Evolutionary conservation across 2,888 invertebrate genomes (phyloP).

Genomic region (Iselma pallidipennis): DNA sequence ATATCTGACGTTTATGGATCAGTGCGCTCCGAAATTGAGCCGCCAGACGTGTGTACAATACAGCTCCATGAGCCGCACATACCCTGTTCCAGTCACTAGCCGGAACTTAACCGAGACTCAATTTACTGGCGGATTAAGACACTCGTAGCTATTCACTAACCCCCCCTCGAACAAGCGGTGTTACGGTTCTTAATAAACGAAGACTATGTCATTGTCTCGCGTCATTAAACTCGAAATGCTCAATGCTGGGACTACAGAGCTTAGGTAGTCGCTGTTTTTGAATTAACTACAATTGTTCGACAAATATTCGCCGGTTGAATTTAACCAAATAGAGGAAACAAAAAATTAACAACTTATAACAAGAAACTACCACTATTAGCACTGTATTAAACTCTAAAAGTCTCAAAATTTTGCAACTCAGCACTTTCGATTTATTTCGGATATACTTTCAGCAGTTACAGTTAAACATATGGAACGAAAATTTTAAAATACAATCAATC

Average conservation of each 20-base stretch:
- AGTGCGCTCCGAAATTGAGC: slow-evolving; percentile 48
- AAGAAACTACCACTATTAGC: background rate
- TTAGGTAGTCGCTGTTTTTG: slow-evolving; percentile 53
- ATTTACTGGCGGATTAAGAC: slow-evolving; percentile 58
- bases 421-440: background rate
- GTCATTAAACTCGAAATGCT: slow-evolving; percentile 56
- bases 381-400: background rate
- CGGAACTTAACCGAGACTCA: slow-evolving; percentile 55
- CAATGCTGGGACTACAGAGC: slow-evolving; percentile 49
- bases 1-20: slow-evolving; percentile 52
- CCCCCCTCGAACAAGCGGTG: slow-evolving; percentile 56
- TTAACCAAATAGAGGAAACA: slow-evolving; percentile 38
- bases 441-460: too few relatives aligned
- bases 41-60: slow-evolving; percentile 46
- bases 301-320: slow-evolving; percentile 47
- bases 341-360: slow-evolving; percentile 3
- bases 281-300: slow-evolving; percentile 52
- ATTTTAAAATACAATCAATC: too few relatives aligned
- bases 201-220: slow-evolving; percentile 58
- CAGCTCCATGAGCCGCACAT: slow-evolving; percentile 39
- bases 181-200: slow-evolving; percentile 59
- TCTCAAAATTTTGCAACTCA: background rate
- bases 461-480: too few relatives aligned
- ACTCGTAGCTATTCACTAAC: slow-evolving; percentile 57
- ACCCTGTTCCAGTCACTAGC: slow-evolving; percentile 48